phyloP scores from a whole-genome alignment of 2,888 invertebrate species.

The Platycheirus albimanus region DNA sequence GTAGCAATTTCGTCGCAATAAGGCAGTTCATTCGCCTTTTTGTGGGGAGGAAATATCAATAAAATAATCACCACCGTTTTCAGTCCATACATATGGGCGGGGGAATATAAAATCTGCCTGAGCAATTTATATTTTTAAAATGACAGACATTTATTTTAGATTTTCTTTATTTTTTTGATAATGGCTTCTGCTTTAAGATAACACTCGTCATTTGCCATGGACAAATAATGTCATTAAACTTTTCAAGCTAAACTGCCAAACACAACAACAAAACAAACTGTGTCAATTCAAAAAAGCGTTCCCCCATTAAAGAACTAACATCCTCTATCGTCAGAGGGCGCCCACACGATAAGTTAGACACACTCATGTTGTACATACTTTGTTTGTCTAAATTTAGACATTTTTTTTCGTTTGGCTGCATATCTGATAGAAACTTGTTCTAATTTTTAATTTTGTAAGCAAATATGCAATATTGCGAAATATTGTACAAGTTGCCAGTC shows the following conservation, averaged over 20 bases:
- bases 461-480: slow-evolving; percentile 40
- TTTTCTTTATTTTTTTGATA: neutral
- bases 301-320: neutral
- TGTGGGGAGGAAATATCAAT: neutral
- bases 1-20: slow-evolving; percentile 37
- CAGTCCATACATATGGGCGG: too few species aligned
- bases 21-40: slow-evolving; percentile 54
- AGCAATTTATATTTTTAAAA: slow-evolving; percentile 12
- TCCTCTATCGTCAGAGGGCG: slow-evolving; percentile 2
- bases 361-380: too few species aligned
- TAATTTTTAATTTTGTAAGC: slow-evolving; percentile 23
- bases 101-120: neutral
- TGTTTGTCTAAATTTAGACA: slow-evolving; percentile 10
- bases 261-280: too few species aligned
- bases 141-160: neutral
- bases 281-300: too few species aligned
- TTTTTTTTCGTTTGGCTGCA: too few species aligned
- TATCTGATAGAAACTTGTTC: too few species aligned
- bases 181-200: neutral
- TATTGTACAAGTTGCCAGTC: slow-evolving; percentile 18
- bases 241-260: neutral
- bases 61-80: slow-evolving; percentile 8
- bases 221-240: slow-evolving; percentile 30
- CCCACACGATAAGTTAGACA: too few species aligned
- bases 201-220: neutral